Conservation (phyloP, 2,113 vertebrate species). For the Planiliza haematocheilus region DNA sequence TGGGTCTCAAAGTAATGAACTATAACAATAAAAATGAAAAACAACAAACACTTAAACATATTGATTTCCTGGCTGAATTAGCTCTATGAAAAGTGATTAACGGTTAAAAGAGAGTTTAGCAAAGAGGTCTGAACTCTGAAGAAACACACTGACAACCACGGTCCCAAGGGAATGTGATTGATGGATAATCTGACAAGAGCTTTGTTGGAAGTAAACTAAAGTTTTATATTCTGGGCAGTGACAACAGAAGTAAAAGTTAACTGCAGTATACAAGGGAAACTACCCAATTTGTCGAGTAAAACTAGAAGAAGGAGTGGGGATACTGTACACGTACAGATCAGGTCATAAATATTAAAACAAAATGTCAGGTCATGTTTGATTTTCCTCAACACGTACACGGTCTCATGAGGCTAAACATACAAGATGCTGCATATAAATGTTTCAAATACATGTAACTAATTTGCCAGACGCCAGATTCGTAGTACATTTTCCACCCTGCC, state of each 20-base stretch:
- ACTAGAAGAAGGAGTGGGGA: background rate
- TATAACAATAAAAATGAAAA: too few relatives aligned
- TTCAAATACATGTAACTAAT: slow-evolving; percentile 45
- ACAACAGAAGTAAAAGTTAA: background rate
- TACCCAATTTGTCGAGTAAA: background rate
- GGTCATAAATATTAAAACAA: slow-evolving; percentile 21
- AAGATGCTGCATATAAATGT: slow-evolving; percentile 28
- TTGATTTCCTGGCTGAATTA: too few relatives aligned
- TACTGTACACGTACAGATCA: background rate
- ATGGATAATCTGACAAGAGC: background rate
- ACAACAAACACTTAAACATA: too few relatives aligned
- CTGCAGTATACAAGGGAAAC: background rate
- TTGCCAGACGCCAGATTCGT: slow-evolving; percentile 39
- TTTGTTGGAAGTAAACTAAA: background rate
- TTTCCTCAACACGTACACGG: slow-evolving; percentile 3
- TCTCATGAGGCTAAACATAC: background rate
- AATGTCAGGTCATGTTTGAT: slow-evolving; percentile 18
- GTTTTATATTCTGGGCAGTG: background rate
- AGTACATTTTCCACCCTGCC: slow-evolving; percentile 47
- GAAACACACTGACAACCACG: too few relatives aligned
- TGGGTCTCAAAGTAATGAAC: too few relatives aligned
- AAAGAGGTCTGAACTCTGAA: too few relatives aligned
- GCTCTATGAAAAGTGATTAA: too few relatives aligned
- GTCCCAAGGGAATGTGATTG: background rate
- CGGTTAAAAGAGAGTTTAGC: too few relatives aligned